Percentiles rank a stretch among this genome's conserved stretches.
Conservation (phyloP, 2,888 invertebrate genomes). For the Drosophila tripunctata region DNA sequence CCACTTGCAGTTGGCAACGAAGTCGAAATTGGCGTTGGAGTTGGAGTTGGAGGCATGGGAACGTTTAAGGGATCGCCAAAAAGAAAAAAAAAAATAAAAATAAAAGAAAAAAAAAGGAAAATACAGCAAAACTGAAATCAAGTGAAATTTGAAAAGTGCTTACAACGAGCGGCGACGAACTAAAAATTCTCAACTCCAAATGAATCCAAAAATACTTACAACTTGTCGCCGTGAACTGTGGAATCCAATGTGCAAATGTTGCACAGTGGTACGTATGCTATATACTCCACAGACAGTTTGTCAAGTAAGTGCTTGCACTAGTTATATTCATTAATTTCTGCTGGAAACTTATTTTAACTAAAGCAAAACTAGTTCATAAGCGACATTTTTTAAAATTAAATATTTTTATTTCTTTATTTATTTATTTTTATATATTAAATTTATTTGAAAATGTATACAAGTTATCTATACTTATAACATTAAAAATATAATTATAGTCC, state of each 20-base stretch:
- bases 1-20: too few relatives aligned
- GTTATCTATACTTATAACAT: too few relatives aligned
- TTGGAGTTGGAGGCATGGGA: conserved; percentile 8
- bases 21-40: not conserved
- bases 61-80: conserved; percentile 36
- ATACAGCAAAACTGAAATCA: conserved; percentile 21
- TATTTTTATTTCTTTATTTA: too few relatives aligned
- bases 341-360: too few relatives aligned
- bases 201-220: conserved; percentile 55
- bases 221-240: conserved; percentile 22
- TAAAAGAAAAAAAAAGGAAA: not conserved
- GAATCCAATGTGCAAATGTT: conserved; percentile 14
- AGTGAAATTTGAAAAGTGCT: conserved; percentile 35
- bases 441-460: too few relatives aligned
- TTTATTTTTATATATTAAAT: too few relatives aligned
- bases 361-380: too few relatives aligned
- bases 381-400: too few relatives aligned
- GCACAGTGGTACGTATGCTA: conserved; percentile 35
- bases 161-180: conserved; percentile 23
- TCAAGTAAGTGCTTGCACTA: too few relatives aligned
- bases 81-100: not conserved
- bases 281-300: too few relatives aligned
- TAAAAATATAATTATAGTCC: too few relatives aligned
- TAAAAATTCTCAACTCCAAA: conserved; percentile 21
- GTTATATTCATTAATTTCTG: too few relatives aligned